Evolutionary conservation across 37 sponge, comb jelly and placozoan species (phyloP).

Genomic region (Hexactinellida sp.): DNA sequence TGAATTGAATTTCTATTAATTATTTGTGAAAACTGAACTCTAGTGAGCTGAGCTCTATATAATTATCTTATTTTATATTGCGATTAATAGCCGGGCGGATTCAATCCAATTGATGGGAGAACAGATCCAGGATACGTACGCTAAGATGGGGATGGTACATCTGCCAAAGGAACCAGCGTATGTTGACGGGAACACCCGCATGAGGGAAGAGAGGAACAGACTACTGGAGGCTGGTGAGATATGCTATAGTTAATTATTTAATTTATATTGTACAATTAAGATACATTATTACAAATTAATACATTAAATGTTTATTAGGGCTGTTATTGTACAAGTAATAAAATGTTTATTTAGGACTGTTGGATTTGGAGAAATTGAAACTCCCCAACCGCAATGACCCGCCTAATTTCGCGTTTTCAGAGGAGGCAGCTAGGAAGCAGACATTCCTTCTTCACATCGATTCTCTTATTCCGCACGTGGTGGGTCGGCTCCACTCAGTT

Average conservation of each 20-base stretch:
- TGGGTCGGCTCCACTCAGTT: neutral
- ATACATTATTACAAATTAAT: no score
- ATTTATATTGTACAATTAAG: no score
- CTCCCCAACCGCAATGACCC: constrained; percentile 2
- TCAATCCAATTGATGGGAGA: neutral
- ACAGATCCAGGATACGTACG: neutral
- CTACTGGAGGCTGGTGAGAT: neutral
- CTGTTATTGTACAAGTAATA: neutral
- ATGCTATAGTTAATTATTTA: no score
- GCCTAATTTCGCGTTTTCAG: neutral
- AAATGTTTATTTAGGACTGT: neutral
- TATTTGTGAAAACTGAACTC: neutral
- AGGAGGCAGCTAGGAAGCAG: constrained; percentile 1
- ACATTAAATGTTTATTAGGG: no score
- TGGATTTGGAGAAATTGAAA: constrained; percentile 12
- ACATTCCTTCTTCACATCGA: neutral
- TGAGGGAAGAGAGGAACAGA: neutral
- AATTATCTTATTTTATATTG: no score
- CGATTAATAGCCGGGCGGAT: neutral
- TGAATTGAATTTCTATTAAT: neutral
- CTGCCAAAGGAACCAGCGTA: neutral
- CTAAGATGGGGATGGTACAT: neutral
- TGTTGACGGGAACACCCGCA: neutral
- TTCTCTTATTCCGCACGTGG: neutral
- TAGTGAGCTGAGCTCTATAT: no score